phyloP scores from a whole-genome alignment of 2,888 invertebrate species.

The Rhagium mordax region DNA sequence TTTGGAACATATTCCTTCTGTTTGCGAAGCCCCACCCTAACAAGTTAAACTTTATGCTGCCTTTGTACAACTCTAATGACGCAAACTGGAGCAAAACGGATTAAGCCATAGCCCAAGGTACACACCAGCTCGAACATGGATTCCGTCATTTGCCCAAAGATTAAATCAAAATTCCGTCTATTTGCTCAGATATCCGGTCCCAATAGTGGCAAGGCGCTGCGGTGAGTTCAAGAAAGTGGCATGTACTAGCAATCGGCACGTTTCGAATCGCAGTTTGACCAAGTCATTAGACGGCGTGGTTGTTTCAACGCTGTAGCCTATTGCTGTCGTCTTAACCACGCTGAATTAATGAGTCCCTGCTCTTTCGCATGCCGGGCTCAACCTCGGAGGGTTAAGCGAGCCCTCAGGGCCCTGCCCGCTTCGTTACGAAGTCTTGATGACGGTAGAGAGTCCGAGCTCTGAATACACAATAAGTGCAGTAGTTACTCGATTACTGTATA shows the following conservation, averaged over 20 bases:
- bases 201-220: neutral
- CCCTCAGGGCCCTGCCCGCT: slow-evolving; percentile 46
- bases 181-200: neutral
- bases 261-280: slow-evolving; percentile 58
- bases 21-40: neutral
- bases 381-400: slow-evolving; percentile 9
- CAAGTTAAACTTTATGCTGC: neutral
- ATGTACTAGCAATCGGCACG: slow-evolving; percentile 56
- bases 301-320: slow-evolving; percentile 36
- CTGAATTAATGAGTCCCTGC: slow-evolving; percentile 59
- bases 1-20: too few species aligned
- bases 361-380: slow-evolving; percentile 57
- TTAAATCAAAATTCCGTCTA: neutral
- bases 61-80: neutral
- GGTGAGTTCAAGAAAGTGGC: slow-evolving; percentile 21
- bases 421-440: slow-evolving; percentile 61
- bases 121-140: neutral
- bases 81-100: neutral
- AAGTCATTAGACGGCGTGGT: slow-evolving; percentile 57
- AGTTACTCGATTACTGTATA: slow-evolving; percentile 17
- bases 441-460: slow-evolving; percentile 51
- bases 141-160: neutral
- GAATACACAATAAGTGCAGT: slow-evolving; percentile 56
- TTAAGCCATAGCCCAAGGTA: neutral
- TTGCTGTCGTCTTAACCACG: slow-evolving; percentile 57